Conservation (phyloP, 2,797 vertebrate species). For the Hephaestus fuliginosus region DNA sequence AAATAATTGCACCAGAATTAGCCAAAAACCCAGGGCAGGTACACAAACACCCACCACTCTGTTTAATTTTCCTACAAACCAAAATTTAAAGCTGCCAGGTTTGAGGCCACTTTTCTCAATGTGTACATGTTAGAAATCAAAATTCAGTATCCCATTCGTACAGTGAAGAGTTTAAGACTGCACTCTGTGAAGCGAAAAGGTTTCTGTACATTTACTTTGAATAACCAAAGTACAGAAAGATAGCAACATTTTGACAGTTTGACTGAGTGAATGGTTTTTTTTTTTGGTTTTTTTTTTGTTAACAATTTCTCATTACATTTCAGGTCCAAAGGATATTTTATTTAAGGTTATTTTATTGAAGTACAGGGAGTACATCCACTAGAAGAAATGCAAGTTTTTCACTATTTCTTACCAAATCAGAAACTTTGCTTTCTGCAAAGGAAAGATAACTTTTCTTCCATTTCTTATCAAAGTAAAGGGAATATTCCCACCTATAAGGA, state of each 20-base stretch:
- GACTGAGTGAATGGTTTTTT: not conserved
- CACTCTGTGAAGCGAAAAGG: not conserved
- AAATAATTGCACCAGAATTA: too few relatives aligned
- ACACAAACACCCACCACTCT: too few relatives aligned
- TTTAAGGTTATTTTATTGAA: not conserved
- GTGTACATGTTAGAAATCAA: not conserved
- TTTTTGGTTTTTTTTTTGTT: not conserved
- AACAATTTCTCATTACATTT: not conserved
- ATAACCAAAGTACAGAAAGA: not conserved
- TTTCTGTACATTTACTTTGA: not conserved
- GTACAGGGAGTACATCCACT: not conserved
- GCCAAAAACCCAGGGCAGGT: too few relatives aligned
- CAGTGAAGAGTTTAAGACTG: not conserved
- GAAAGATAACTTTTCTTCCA: conserved; percentile 4
- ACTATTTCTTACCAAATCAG: not conserved
- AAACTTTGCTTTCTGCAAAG: not conserved
- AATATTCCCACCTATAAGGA: conserved; percentile 10
- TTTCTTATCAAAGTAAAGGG: conserved; percentile 20
- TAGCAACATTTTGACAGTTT: not conserved
- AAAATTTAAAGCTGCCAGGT: not conserved
- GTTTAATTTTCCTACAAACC: too few relatives aligned
- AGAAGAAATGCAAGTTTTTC: not conserved
- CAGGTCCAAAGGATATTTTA: not conserved
- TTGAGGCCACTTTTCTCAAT: not conserved
- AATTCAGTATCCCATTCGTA: too few relatives aligned